phyloP scores from a whole-genome alignment of 2,113 vertebrate genomes.

The Columba livia region DNA sequence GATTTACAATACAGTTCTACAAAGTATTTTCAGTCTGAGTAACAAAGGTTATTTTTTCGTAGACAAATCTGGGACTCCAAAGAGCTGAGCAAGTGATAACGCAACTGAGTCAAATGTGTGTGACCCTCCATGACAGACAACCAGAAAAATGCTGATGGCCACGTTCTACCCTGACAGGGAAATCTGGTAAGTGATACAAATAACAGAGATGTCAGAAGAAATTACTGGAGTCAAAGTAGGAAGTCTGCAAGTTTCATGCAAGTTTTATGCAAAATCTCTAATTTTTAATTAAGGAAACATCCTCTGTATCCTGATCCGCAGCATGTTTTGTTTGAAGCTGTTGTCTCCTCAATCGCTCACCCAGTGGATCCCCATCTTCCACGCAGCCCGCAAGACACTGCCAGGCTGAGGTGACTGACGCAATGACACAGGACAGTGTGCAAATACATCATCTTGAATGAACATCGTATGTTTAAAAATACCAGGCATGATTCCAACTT shows the following conservation, averaged over 20 bases:
- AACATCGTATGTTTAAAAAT: background rate
- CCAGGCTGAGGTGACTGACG: background rate
- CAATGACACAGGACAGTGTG: background rate
- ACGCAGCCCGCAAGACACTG: background rate
- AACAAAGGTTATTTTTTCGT: background rate
- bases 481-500: background rate
- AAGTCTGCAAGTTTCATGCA: background rate
- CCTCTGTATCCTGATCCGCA: background rate
- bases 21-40: background rate
- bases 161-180: background rate
- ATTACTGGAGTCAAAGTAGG: background rate
- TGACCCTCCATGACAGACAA: background rate
- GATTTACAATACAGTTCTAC: too few relatives aligned
- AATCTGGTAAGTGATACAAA: background rate
- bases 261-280: background rate
- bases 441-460: fast-evolving
- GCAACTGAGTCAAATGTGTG: background rate
- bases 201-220: fast-evolving
- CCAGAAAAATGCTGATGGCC: background rate
- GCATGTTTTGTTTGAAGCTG: background rate
- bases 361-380: background rate
- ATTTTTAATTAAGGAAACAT: background rate
- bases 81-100: background rate
- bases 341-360: background rate
- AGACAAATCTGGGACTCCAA: background rate